A percentile compares a stretch with the other conserved stretches of the same genome.
phyloP scores from a whole-genome alignment of 2,113 vertebrate species.

The Caranx ignobilis region DNA sequence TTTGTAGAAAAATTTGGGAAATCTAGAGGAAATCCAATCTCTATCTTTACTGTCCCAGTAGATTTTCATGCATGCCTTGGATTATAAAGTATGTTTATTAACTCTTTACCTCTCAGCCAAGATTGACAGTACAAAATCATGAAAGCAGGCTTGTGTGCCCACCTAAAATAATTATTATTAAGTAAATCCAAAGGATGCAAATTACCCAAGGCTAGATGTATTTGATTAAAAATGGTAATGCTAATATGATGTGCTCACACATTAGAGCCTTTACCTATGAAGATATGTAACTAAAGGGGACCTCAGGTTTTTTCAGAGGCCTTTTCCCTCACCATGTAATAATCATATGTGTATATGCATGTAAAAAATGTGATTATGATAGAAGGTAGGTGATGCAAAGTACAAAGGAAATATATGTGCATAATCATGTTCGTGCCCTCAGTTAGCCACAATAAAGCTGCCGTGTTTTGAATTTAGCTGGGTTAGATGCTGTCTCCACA shows the following conservation, averaged over 20 bases:
- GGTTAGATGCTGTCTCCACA: slow-evolving; percentile 63
- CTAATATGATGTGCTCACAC: slow-evolving; percentile 3
- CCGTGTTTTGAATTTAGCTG: slow-evolving; percentile 69
- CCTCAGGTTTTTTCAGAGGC: background rate
- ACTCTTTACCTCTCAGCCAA: background rate
- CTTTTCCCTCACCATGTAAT: slow-evolving; percentile 4
- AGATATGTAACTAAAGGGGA: slow-evolving; percentile 19
- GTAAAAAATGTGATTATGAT: slow-evolving; percentile 35
- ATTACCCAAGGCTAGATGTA: background rate
- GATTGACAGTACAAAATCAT: background rate
- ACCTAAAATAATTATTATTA: slow-evolving; percentile 3
- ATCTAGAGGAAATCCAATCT: too few relatives aligned
- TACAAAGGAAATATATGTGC: slow-evolving; percentile 75
- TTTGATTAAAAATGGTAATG: background rate
- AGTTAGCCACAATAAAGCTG: slow-evolving; percentile 67
- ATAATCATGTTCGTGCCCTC: slow-evolving; percentile 66
- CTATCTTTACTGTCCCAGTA: background rate
- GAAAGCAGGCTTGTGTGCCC: background rate
- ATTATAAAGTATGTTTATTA: background rate
- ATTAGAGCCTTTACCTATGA: slow-evolving; percentile 6
- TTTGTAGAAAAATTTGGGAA: background rate
- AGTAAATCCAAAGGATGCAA: background rate
- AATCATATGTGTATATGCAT: background rate
- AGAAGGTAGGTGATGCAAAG: slow-evolving; percentile 37
- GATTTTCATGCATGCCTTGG: background rate